Base-by-base conservation (phyloP, 1,140 invertebrate genomes). In the Steinernema feltiae region DNA sequence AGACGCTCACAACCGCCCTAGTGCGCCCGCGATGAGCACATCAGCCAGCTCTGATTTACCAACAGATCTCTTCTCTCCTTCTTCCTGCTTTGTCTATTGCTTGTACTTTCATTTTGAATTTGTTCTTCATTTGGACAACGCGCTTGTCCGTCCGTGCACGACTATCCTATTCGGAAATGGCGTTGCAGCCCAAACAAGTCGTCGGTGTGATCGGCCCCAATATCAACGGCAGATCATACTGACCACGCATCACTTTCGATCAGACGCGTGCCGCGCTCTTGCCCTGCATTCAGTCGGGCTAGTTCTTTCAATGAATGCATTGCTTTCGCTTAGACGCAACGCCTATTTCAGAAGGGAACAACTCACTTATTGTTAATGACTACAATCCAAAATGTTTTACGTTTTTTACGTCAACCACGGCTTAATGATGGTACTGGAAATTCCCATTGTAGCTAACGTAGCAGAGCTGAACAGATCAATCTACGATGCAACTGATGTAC, bases 1-100 rank as follows among this genome's bases (percentile, higher is more conserved):
- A 63, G 53, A 63, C 53, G 53, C 3, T 63, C 24, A 27, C 15
- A n/a, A n/a, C 41, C 7, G 41, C n/a, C 7, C 3, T 15, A 7
- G 15, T 63, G 53, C 24, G 53, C 53, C 24, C 53, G 53, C 53
- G 53, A 63, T 63, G 53, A 63, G 53, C 53, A 63, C 12, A 63
- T 12, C 41, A 27, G 24, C 12, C 53, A 63, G 53, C 12, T 17
- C 53, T 27, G 53, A 27, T 27, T 63, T 63, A 46, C 41, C 7
- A 46, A n/a, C n/a, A 12, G 41, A 63, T 63, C 24, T 63, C 2
- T 63, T 46, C n/a, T 46, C 41, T 46, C 41, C 41, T 46, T 46
- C 41, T 46, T n/a, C 41, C 41, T 12, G 41, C 41, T n/a, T 46
- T 46, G 7, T n/a, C 41, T n/a, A 12, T 12, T 46, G 41, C n/a